Evolutionary conservation across 2,888 invertebrate species (phyloP).

Genomic region (Dexiosoma caninum): DNA sequence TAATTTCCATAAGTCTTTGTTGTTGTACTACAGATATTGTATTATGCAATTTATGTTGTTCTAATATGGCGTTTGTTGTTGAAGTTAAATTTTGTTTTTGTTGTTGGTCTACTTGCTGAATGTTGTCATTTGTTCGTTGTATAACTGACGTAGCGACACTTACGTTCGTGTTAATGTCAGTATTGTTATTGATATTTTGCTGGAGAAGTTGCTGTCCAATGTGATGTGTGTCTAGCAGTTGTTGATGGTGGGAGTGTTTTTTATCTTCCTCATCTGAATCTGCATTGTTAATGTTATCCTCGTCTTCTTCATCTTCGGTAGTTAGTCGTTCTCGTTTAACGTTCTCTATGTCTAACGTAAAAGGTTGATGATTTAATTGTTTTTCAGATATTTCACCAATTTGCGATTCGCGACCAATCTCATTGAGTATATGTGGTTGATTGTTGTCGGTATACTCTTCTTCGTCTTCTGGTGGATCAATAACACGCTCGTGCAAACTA

Average conservation of each 20-base stretch:
- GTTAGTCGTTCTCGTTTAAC: conserved; percentile 44
- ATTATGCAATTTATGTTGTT: conserved; percentile 57
- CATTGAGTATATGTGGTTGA: not conserved
- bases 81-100: conserved; percentile 6
- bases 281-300: conserved; percentile 57
- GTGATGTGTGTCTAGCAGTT: conserved; percentile 45
- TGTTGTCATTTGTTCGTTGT: conserved; percentile 57
- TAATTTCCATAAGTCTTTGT: conserved; percentile 63
- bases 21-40: conserved; percentile 63
- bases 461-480: conserved; percentile 69
- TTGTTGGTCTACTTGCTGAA: conserved; percentile 16
- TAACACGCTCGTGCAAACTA: conserved; percentile 75
- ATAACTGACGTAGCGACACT: conserved; percentile 58
- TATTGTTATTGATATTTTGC: conserved; percentile 20
- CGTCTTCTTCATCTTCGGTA: conserved; percentile 70
- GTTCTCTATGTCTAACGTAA: conserved; percentile 52
- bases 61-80: conserved; percentile 50
- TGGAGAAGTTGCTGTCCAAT: conserved; percentile 22
- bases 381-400: conserved; percentile 29
- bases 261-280: conserved; percentile 32
- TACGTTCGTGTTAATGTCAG: conserved; percentile 2
- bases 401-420: not conserved
- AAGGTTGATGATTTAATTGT: conserved; percentile 54
- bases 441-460: conserved; percentile 47
- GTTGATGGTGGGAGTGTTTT: conserved; percentile 18